Evolutionary conservation across 2,888 invertebrate genomes (phyloP).

Genomic region (Teinopalpus imperialis): DNA sequence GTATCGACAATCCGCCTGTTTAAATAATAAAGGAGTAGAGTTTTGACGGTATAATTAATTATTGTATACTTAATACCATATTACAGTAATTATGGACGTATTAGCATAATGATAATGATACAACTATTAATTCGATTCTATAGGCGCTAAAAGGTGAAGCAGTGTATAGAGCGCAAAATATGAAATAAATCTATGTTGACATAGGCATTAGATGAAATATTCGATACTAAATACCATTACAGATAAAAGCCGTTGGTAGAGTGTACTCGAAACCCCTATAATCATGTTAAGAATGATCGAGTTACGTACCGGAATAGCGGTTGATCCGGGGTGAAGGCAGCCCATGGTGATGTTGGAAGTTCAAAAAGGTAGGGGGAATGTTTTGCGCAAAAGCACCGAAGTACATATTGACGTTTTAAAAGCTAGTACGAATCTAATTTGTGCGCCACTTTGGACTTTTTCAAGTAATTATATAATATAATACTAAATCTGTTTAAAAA

Average conservation of each 20-base stretch:
- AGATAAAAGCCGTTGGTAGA: constrained; percentile 64
- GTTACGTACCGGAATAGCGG: constrained; percentile 62
- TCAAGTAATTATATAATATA: constrained; percentile 20
- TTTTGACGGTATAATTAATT: too few relatives aligned
- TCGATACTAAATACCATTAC: constrained; percentile 57
- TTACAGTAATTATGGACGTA: too few relatives aligned
- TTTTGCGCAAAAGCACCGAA: constrained; percentile 3
- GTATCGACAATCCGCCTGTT: too few relatives aligned
- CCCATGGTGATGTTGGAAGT: constrained; percentile 34
- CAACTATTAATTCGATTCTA: too few relatives aligned
- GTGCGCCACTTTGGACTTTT: constrained; percentile 5
- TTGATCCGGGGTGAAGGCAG: constrained; percentile 54
- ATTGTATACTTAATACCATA: too few relatives aligned
- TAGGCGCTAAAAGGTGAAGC: too few relatives aligned
- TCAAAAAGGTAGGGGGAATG: constrained; percentile 29
- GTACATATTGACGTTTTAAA: constrained; percentile 24
- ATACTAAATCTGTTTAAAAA: too few relatives aligned
- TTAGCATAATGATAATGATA: too few relatives aligned
- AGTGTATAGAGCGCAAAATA: too few relatives aligned
- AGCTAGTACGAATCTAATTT: constrained; percentile 22
- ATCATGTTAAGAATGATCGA: constrained; percentile 75
- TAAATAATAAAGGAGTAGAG: too few relatives aligned
- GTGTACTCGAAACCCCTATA: constrained; percentile 52
- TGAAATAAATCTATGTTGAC: constrained; percentile 24
- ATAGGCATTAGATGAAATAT: constrained; percentile 33